These are phyloP conservation scores for Entelurus aequoreus DNA, from an alignment of 2,113 vertebrate genomes.

Conservation along the genomic window DNA sequence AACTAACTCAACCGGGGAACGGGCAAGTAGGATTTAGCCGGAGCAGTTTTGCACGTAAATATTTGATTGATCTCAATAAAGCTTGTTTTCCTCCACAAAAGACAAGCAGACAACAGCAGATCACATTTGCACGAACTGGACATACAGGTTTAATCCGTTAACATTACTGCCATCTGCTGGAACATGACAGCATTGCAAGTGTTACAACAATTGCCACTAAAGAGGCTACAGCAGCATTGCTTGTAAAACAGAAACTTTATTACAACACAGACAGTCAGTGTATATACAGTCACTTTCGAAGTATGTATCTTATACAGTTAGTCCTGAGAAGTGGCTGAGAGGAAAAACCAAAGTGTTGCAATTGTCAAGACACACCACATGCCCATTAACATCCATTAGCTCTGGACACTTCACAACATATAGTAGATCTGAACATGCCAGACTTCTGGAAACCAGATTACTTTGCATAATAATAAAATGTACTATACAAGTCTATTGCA, in stretches of 20 bases:
- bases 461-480: slow-evolving; percentile 60
- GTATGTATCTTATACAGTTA: slow-evolving; percentile 35
- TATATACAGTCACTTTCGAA: slow-evolving; percentile 52
- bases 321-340: slow-evolving; percentile 39
- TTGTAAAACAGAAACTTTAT: slow-evolving; percentile 62
- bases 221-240: background rate
- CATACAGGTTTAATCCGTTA: slow-evolving; percentile 3
- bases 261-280: slow-evolving; percentile 47
- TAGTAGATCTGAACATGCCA: slow-evolving; percentile 55
- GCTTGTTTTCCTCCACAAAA: no score
- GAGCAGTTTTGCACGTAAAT: no score
- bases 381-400: slow-evolving; percentile 41
- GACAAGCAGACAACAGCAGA: no score
- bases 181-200: background rate
- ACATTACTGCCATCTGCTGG: slow-evolving; percentile 48
- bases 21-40: no score
- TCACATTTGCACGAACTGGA: no score
- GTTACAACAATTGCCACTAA: background rate
- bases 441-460: slow-evolving; percentile 36
- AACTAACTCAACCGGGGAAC: no score
- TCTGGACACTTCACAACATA: slow-evolving; percentile 51
- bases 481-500: slow-evolving; percentile 61
- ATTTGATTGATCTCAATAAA: no score
- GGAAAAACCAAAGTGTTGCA: slow-evolving; percentile 35
- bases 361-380: slow-evolving; percentile 44